Evolutionary conservation across 1,140 invertebrate species (phyloP).

Genomic region (Caenorhabditis tropicalis): DNA sequence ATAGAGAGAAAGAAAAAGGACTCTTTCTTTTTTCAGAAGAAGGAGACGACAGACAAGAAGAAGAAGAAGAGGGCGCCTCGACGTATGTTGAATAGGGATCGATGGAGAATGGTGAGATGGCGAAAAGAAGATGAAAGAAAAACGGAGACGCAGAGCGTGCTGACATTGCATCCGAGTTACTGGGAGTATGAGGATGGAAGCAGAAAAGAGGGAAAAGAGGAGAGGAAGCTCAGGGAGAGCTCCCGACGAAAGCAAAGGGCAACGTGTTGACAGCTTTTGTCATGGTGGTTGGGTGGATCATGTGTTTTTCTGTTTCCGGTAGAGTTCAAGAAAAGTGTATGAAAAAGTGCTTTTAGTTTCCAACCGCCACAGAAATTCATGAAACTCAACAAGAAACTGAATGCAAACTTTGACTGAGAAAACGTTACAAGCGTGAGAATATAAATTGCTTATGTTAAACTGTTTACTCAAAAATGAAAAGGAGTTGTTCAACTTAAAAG

Average conservation of each 20-base stretch:
- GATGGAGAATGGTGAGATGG: neutral
- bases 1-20: conserved; percentile 18
- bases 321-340: neutral
- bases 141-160: neutral
- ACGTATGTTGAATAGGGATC: conserved; percentile 18
- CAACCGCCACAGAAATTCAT: neutral
- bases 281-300: neutral
- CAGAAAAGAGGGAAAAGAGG: neutral
- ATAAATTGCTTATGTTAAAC: no score
- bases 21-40: neutral
- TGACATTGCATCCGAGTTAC: neutral
- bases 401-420: no score
- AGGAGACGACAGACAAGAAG: neutral
- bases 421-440: no score
- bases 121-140: neutral
- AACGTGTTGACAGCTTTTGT: conserved; percentile 12
- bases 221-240: conserved; percentile 7
- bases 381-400: no score
- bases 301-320: conserved; percentile 8
- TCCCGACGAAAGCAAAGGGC: conserved; percentile 22
- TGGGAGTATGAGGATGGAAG: neutral
- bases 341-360: neutral
- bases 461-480: no score
- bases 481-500: no score
- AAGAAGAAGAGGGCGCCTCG: neutral